Evolutionary conservation across 2,888 invertebrate genomes (phyloP).

Genomic region (Ophion obscuratus): DNA sequence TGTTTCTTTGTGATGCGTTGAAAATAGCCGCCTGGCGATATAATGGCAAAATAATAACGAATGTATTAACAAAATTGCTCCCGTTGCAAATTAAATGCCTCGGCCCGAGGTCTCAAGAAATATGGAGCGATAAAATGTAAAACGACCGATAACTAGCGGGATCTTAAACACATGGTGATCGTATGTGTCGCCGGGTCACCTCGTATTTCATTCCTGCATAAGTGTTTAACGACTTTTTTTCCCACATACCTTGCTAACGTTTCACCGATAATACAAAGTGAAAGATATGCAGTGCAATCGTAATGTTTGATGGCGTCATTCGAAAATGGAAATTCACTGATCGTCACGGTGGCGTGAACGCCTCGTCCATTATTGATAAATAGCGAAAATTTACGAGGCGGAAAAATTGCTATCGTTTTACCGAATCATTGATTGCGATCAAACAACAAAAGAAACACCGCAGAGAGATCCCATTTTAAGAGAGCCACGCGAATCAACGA

Average conservation of each 20-base stretch:
- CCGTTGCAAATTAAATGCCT: conserved; percentile 38
- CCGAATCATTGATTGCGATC: conserved; percentile 47
- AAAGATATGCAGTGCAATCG: not conserved
- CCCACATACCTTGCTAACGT: not conserved
- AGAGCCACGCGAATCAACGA: conserved; percentile 1
- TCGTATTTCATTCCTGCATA: conserved; percentile 40
- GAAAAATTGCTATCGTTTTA: conserved; percentile 55
- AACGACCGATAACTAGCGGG: conserved; percentile 37
- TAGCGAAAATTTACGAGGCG: conserved; percentile 50
- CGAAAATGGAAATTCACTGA: conserved; percentile 27
- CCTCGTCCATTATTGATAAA: conserved; percentile 35
- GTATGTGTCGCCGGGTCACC: conserved; percentile 24
- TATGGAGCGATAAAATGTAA: conserved; percentile 34
- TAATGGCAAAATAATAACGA: conserved; percentile 18
- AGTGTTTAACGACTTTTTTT: not conserved
- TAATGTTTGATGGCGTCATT: conserved; percentile 11
- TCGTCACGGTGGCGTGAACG: conserved; percentile 14
- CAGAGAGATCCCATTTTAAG: conserved; percentile 19
- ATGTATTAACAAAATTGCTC: conserved; percentile 16
- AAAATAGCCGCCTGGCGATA: not conserved
- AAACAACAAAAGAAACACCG: conserved; percentile 4
- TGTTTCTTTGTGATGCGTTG: not conserved
- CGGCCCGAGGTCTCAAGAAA: not conserved
- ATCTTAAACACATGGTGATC: conserved; percentile 31
- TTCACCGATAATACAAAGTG: not conserved